These are phyloP conservation scores for Scaptomyza parva DNA, from an alignment of 2,888 invertebrate species.

Conservation along the genomic window DNA sequence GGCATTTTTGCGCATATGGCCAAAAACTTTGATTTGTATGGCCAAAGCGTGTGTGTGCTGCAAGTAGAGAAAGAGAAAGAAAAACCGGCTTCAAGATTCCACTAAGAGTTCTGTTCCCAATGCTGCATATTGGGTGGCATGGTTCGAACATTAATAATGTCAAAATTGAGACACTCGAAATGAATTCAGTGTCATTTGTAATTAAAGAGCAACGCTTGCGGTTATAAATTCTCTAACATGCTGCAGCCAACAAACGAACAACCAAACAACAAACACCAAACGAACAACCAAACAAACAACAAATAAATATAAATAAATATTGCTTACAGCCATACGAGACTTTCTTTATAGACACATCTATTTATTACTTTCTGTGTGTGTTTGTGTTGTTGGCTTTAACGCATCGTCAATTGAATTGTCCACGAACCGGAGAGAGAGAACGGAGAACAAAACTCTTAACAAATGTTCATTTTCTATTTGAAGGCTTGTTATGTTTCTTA, in stretches of 20 bases:
- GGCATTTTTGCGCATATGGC: conserved; percentile 64
- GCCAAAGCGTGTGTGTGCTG: conserved; percentile 52
- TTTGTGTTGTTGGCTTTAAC: conserved; percentile 45
- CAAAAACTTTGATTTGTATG: conserved; percentile 78
- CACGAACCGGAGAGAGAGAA: conserved; percentile 56
- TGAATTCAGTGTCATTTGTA: conserved; percentile 82
- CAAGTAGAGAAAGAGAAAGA: background rate
- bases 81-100: conserved; percentile 57
- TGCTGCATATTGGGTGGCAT: conserved; percentile 80
- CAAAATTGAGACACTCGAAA: conserved; percentile 83
- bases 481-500: conserved; percentile 26
- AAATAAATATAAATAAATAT: conserved; percentile 36
- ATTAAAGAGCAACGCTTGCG: conserved; percentile 79
- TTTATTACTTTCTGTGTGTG: background rate
- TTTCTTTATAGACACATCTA: conserved; percentile 48
- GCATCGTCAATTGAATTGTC: conserved; percentile 73
- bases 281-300: background rate
- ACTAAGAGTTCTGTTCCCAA: no score
- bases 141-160: conserved; percentile 82
- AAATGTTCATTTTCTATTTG: conserved; percentile 59
- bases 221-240: conserved; percentile 74
- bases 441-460: conserved; percentile 41
- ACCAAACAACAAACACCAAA: background rate
- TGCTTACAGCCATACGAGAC: conserved; percentile 46
- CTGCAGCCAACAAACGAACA: conserved; percentile 16